Evolutionary conservation across 2,888 invertebrate genomes (phyloP), one percentile per base, ranked within the genome.

Genomic region (Gortyna flavago): DNA sequence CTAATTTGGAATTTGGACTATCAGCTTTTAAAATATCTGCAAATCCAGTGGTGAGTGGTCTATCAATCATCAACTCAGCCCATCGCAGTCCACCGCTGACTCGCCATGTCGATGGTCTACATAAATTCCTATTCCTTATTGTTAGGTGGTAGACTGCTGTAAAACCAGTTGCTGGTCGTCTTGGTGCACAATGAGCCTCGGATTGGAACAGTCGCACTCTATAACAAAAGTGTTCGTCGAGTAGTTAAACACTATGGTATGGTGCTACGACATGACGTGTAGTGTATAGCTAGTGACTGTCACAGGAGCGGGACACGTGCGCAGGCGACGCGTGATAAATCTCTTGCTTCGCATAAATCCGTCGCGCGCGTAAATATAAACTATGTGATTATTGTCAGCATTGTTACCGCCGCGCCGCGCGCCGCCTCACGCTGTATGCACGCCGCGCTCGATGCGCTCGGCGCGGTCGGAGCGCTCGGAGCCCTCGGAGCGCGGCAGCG

Each of bases 321-420:
- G 85, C 88, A 80, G 74, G 85, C 88, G 87, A 69, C 84, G 86
- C 86, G 87, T 87, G 79, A 91, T 92, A 91, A 92, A 92, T 92
- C 91, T 89, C 85, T 83, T 81, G 76, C 82, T 87, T 61, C 87
- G 69, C 88, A 91, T 91, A 91, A 90, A 92, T 90, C 89, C 80
- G 68, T 62, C 79, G 84, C 86, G 78, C 84, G 72, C 72, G 81
- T 86, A 85, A 89, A 87, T 88, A 89, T 87, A 85, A 80, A 83
- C 79, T 75, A 85, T 83, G 87, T 80, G 72, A 85, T 87, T 86
- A 88, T 86, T 87, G 88, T 87, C 72, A 77, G 73, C 83, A 87
- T 89, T 89, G 89, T 89, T 81, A 51, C 74, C 44, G 65, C 25
- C 11, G n/a, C 21, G 51, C 8, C 18, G 41, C 18, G 32, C 32